These are phyloP conservation scores for Drosophila kohkoa DNA, from an alignment of 1,140 invertebrate genomes.

Conservation along the genomic window DNA sequence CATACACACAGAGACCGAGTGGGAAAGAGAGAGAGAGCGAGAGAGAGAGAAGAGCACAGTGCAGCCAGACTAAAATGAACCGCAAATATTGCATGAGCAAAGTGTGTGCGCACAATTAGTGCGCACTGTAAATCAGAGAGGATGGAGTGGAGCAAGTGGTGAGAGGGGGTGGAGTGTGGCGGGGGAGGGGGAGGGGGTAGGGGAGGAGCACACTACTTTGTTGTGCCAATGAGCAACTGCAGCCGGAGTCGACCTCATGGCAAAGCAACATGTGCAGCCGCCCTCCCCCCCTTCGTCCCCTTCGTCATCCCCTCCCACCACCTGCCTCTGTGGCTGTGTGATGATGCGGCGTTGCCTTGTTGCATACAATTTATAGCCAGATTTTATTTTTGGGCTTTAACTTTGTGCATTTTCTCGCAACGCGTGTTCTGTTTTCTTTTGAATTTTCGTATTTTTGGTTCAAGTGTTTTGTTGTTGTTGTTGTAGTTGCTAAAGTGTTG, in stretches of 20 bases:
- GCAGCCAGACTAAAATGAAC: not conserved
- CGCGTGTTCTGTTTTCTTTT: conserved; percentile 45
- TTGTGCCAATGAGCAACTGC: conserved; percentile 23
- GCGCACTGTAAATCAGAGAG: conserved; percentile 20
- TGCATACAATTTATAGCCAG: conserved; percentile 57
- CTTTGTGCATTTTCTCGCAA: conserved; percentile 30
- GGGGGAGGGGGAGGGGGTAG: not conserved
- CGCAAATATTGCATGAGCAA: not conserved
- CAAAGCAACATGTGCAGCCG: conserved; percentile 43
- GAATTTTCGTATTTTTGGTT: conserved; percentile 54
- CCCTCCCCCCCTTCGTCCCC: conserved; percentile 3
- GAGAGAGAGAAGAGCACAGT: conserved; percentile 6
- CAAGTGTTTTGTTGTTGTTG: conserved; percentile 34
- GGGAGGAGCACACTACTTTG: conserved; percentile 15
- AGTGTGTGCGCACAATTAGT: conserved; percentile 15
- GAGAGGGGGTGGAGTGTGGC: no score
- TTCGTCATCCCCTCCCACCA: not conserved
- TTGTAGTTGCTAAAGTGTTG: conserved; percentile 50
- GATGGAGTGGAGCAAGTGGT: not conserved
- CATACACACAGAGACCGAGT: not conserved
- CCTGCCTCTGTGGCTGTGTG: not conserved
- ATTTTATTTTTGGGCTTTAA: conserved; percentile 48
- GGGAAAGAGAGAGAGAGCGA: not conserved
- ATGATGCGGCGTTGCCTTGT: conserved; percentile 17
- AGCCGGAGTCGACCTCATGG: conserved; percentile 24